Conservation (phyloP, 2,113 vertebrate species). For the Bubo bubo region DNA sequence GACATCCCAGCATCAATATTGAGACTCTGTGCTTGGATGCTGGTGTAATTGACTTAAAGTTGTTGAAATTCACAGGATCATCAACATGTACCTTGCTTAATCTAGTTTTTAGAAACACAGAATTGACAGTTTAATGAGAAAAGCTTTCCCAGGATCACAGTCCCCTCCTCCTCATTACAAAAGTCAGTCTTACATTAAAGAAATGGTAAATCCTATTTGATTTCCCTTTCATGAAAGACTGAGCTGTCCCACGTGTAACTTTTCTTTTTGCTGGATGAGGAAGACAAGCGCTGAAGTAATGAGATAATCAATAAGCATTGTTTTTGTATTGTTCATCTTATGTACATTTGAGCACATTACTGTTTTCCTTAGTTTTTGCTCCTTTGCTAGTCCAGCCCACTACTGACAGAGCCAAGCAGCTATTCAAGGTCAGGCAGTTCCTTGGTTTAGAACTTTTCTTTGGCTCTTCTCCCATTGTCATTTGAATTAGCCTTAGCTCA, state of each 20-base stretch:
- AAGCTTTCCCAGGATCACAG: constrained; percentile 32
- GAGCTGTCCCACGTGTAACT: constrained; percentile 3
- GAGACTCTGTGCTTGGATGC: not conserved
- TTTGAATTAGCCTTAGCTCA: constrained; percentile 58
- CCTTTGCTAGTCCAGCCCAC: not conserved
- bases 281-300: not conserved
- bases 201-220: constrained; percentile 19
- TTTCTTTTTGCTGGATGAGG: not conserved
- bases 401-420: not conserved
- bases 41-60: constrained; percentile 24
- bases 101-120: constrained; percentile 36
- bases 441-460: constrained; percentile 19
- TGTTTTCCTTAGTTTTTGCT: not conserved
- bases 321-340: not conserved
- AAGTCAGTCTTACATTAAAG: constrained; percentile 18
- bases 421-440: constrained; percentile 17
- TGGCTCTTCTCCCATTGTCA: constrained; percentile 34
- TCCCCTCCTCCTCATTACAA: constrained; percentile 11
- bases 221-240: constrained; percentile 4
- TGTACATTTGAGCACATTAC: accelerated
- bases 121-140: constrained; percentile 56
- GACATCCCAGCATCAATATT: not conserved
- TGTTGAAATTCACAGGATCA: constrained; percentile 50
- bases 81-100: not conserved
- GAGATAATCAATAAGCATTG: not conserved